A percentile compares a stretch with the other conserved stretches of the same genome.
Conservation (phyloP, 2,888 invertebrate species). For the Plusia festucae region DNA sequence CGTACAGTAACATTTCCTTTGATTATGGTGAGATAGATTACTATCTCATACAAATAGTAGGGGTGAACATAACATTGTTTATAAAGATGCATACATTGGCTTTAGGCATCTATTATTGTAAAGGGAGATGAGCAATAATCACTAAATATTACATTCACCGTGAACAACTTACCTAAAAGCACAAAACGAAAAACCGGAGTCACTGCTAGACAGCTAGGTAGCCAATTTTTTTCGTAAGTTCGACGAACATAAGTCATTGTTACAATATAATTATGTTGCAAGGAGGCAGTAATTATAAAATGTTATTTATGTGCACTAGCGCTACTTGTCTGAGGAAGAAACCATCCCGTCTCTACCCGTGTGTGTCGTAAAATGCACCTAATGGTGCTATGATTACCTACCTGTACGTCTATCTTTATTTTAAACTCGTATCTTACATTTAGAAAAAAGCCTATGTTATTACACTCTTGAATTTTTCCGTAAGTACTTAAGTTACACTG, state of each 20-base stretch:
- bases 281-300: slow-evolving; percentile 1
- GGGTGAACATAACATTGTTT: slow-evolving; percentile 38
- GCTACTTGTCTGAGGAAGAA: background rate
- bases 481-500: background rate
- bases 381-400: slow-evolving; percentile 3
- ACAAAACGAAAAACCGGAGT: background rate
- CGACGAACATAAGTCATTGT: background rate
- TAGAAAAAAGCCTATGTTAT: background rate
- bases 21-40: slow-evolving; percentile 45
- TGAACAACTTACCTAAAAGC: background rate
- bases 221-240: background rate
- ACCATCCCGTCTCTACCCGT: slow-evolving; percentile 6
- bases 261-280: background rate
- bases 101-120: too few relatives aligned
- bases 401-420: background rate
- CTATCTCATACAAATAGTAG: slow-evolving; percentile 39
- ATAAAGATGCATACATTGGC: background rate
- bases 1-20: slow-evolving; percentile 49
- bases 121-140: background rate
- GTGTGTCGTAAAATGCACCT: slow-evolving; percentile 5
- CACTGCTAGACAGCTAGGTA: background rate
- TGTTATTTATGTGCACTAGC: background rate
- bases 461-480: background rate
- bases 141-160: background rate
- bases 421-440: background rate